Evolutionary conservation across 2,797 vertebrate species (phyloP), one percentile per base, ranked within the genome.

Genomic region (Notoglanidium macrostoma): DNA sequence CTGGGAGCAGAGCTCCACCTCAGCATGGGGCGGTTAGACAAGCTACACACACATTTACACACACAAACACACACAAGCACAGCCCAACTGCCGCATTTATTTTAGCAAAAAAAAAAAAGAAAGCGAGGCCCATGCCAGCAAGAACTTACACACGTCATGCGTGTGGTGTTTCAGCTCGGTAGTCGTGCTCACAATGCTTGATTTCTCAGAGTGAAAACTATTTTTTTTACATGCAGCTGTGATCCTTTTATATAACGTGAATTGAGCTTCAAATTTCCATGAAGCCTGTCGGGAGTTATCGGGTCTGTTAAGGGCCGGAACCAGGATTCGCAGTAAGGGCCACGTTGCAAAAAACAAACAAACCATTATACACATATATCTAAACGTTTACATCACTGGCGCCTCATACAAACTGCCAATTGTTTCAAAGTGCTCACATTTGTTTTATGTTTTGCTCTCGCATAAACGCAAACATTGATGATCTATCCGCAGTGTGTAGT

Each of bases 11-110:
- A 83, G 80, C 88, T 84, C 83, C 87, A 84, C 86, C 89, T 44
- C 65, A 89, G 70, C 81, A 83, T 87, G 83, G 84, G 84, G 89
- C 29, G 86, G 89, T 81, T 84, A 82, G 70, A 89, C 88, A 9
- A 83, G 78, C 79, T 67, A 81, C 77, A 83, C 44, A 83, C 29
- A 79, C 32, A 81, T 12, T 46, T 3, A 61, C 26, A 57, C 54
- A 26, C 32, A 61, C 23, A 68, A 74, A 23, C 29, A 80, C 54
- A 26, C 32, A 61, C 23, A 68, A 74, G 12, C 29, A 80, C 19
- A 29, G 46, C 29, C 65, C 44, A 68, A 84, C 82, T 11, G 35
- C 23, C 84, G 29, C 57, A 51, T 77, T 63, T 49, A 74, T 61
- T 74, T 46, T 21, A 70, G 57, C 73, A 51, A 55, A 70, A 54